These are phyloP conservation scores for Catocala nupta DNA, from an alignment of 2,888 invertebrate species.

Conservation along the genomic window DNA sequence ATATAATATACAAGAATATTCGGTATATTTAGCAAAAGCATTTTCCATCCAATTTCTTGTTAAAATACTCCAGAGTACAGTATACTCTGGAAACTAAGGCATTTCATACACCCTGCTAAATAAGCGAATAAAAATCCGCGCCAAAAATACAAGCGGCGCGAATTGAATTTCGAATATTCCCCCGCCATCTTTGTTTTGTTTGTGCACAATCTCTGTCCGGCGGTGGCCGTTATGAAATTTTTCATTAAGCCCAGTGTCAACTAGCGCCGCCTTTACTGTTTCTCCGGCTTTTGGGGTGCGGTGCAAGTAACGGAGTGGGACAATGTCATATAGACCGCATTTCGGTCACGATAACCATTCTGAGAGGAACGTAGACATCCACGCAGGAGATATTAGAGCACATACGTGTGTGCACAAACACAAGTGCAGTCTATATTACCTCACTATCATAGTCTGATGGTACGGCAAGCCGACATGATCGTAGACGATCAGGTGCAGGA, in stretches of 20 bases:
- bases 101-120: constrained; percentile 7
- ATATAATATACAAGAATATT: too few species aligned
- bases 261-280: constrained; percentile 60
- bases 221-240: constrained; percentile 71
- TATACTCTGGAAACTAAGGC: background rate
- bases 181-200: constrained; percentile 49
- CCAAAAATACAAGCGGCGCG: constrained; percentile 18
- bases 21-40: too few species aligned
- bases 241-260: constrained; percentile 74
- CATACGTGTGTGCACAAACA: too few species aligned
- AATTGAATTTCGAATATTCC: constrained; percentile 54
- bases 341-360: too few species aligned
- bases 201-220: constrained; percentile 49
- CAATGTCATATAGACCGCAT: background rate
- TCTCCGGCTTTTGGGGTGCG: constrained; percentile 45
- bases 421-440: too few species aligned
- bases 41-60: background rate
- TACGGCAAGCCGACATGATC: too few species aligned
- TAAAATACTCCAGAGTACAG: background rate
- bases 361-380: too few species aligned
- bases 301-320: constrained; percentile 25
- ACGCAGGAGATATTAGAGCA: too few species aligned
- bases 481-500: too few species aligned
- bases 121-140: constrained; percentile 15
- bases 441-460: too few species aligned